A percentile compares a stretch with the other conserved stretches of the same genome.
Conservation (phyloP, 2,888 invertebrate species). For the Pachycephus smyrnensis region DNA sequence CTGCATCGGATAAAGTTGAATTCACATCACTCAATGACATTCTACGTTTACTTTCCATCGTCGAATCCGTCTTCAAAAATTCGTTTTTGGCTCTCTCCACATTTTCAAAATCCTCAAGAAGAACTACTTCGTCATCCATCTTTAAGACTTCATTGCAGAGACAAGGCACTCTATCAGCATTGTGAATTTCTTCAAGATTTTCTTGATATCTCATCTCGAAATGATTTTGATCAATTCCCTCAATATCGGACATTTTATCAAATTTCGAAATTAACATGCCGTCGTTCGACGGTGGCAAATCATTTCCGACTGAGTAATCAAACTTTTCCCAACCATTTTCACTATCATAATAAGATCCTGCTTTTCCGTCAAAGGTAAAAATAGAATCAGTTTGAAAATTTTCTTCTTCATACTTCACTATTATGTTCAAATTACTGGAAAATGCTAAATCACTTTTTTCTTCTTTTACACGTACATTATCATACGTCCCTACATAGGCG, state of each 20-base stretch:
- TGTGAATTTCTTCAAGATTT: too few relatives aligned
- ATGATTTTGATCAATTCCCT: not conserved
- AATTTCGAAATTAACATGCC: not conserved
- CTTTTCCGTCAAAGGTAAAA: not conserved
- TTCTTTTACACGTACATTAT: not conserved
- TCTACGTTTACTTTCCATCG: not conserved
- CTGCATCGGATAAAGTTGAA: not conserved
- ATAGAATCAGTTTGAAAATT: not conserved
- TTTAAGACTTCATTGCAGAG: not conserved
- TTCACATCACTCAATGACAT: not conserved
- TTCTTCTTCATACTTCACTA: not conserved
- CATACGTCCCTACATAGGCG: not conserved
- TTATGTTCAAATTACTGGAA: not conserved
- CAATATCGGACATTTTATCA: not conserved
- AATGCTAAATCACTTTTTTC: not conserved
- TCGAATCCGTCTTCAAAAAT: not conserved
- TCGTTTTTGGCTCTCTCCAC: not conserved
- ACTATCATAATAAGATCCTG: not conserved
- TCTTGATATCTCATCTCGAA: not conserved
- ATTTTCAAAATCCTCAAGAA: not conserved
- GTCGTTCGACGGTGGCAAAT: not conserved
- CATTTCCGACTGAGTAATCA: not conserved
- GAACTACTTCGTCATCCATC: not conserved
- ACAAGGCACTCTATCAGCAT: not conserved
- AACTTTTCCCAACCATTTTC: not conserved